Percentiles rank a stretch among this genome's conserved stretches.
Evolutionary conservation across 2,888 invertebrate species (phyloP).

Genomic region (Andrena camellia): DNA sequence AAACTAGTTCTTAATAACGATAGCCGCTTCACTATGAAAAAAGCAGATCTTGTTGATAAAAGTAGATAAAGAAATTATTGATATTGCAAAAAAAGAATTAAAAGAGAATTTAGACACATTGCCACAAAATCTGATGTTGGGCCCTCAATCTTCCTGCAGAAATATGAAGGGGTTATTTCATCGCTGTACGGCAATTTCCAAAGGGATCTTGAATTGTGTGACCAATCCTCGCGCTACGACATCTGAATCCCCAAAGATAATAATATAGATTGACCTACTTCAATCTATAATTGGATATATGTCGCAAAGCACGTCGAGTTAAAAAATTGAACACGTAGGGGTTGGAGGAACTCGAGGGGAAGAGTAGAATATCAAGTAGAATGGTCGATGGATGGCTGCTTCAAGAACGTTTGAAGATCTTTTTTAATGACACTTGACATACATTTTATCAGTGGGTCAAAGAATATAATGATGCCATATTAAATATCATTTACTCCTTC

Average conservation of each 20-base stretch:
- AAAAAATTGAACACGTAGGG: slow-evolving; percentile 2
- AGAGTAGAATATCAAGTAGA: slow-evolving; percentile 19
- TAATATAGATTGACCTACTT: slow-evolving; percentile 1
- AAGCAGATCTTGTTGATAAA: too few relatives aligned
- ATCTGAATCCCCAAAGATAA: neutral
- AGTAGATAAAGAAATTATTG: too few relatives aligned
- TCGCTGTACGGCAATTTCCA: neutral
- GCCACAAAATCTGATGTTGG: too few relatives aligned
- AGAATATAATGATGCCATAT: neutral
- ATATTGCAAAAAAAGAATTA: too few relatives aligned
- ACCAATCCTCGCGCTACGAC: too few relatives aligned
- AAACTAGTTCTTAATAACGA: too few relatives aligned
- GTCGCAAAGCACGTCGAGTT: neutral
- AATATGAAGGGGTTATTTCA: too few relatives aligned
- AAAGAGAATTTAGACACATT: too few relatives aligned
- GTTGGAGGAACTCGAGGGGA: slow-evolving; percentile 3
- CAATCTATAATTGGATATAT: slow-evolving; percentile 14
- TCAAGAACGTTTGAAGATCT: neutral
- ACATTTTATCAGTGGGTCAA: neutral
- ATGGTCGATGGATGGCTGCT: neutral
- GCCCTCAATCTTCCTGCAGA: too few relatives aligned
- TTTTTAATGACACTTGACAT: slow-evolving; percentile 15
- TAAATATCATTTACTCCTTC: neutral
- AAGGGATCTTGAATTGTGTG: too few relatives aligned
- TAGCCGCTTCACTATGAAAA: too few relatives aligned